Conservation (phyloP, 2,888 invertebrate genomes). For the Drosophila ustulata region DNA sequence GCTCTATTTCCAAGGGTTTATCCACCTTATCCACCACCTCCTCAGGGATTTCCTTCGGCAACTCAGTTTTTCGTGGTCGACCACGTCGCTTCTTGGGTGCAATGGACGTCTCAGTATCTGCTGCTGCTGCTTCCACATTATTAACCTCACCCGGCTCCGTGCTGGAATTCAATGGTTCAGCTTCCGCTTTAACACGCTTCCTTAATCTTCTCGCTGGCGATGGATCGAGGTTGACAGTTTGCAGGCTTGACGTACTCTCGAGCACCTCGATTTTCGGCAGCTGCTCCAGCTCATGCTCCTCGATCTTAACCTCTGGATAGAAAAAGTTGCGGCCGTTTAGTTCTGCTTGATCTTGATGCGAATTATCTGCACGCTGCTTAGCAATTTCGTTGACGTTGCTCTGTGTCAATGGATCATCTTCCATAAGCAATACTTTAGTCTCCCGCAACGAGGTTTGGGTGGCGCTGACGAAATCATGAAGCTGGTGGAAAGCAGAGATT, state of each 20-base stretch:
- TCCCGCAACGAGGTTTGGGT: slow-evolving; percentile 65
- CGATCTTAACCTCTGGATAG: slow-evolving; percentile 80
- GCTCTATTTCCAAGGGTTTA: slow-evolving; percentile 27
- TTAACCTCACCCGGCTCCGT: background rate
- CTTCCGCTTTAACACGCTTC: slow-evolving; percentile 62
- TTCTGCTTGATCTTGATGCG: slow-evolving; percentile 23
- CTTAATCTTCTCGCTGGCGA: slow-evolving; percentile 49
- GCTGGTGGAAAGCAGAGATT: slow-evolving; percentile 71
- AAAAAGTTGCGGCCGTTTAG: slow-evolving; percentile 56
- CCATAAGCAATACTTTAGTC: slow-evolving; percentile 60
- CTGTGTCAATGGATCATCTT: slow-evolving; percentile 72
- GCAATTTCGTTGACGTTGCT: slow-evolving; percentile 60
- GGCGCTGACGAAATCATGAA: slow-evolving; percentile 71
- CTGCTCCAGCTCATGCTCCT: slow-evolving; percentile 80
- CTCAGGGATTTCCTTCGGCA: slow-evolving; percentile 28
- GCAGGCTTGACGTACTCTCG: slow-evolving; percentile 55
- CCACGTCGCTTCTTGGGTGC: slow-evolving; percentile 71
- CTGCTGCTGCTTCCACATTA: slow-evolving; percentile 1
- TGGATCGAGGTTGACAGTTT: slow-evolving; percentile 12
- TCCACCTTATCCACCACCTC: slow-evolving; percentile 13
- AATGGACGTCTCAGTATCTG: background rate
- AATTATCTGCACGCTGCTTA: slow-evolving; percentile 18
- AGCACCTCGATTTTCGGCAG: slow-evolving; percentile 81
- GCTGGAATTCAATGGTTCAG: slow-evolving; percentile 13
- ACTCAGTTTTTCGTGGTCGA: slow-evolving; percentile 75